Conservation (phyloP, 23 tunicate genomes). For the Halocynthia aurantium region DNA sequence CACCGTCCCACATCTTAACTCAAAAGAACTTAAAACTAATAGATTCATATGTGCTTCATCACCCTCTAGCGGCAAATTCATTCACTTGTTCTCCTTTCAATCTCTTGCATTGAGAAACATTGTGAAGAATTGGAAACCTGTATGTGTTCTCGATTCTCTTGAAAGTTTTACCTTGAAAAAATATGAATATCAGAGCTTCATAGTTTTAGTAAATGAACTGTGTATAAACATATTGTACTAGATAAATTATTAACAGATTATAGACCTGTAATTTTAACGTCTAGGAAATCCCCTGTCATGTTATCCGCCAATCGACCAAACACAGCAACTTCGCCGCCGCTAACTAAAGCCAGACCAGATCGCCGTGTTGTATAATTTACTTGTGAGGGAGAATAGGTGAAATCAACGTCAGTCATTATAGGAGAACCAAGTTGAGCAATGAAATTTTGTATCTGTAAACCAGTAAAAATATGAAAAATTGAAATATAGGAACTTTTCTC, state of each 20-base stretch:
- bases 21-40: not conserved
- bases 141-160: slow-evolving; percentile 1
- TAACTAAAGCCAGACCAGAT: slow-evolving; percentile 6
- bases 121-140: not conserved
- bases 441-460: slow-evolving; percentile 33
- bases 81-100: not conserved
- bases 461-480: not conserved
- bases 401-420: slow-evolving; percentile 12
- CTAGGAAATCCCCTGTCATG: slow-evolving; percentile 14
- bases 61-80: slow-evolving; percentile 9
- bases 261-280: slow-evolving; percentile 19
- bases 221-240: not conserved
- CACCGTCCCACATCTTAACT: no score
- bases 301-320: slow-evolving; percentile 6
- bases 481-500: not conserved
- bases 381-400: slow-evolving; percentile 18
- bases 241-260: not conserved
- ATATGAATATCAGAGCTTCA: not conserved
- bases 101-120: not conserved
- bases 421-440: slow-evolving; percentile 13
- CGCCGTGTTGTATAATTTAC: slow-evolving; percentile 3
- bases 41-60: not conserved
- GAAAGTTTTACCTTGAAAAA: not conserved
- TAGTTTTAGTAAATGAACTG: not conserved
- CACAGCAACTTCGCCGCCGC: slow-evolving; percentile 26